Evolutionary conservation across 2,888 invertebrate genomes (phyloP).

Genomic region (Mimumesa dahlbomi): DNA sequence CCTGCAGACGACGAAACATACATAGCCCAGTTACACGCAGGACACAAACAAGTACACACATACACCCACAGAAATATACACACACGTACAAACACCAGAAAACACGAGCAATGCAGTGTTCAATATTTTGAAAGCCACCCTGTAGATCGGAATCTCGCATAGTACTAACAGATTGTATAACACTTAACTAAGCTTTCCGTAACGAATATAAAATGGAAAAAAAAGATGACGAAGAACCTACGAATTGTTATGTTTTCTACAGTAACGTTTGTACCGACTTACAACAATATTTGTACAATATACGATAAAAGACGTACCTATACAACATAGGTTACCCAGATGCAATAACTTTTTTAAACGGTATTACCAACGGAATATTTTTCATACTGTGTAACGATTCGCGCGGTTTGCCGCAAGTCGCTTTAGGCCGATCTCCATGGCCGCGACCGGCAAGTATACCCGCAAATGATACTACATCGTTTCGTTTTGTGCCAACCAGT

Average conservation of each 20-base stretch:
- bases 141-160: constrained; percentile 66
- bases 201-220: constrained; percentile 54
- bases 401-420: constrained; percentile 35
- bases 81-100: constrained; percentile 15
- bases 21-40: constrained; percentile 5
- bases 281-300: constrained; percentile 80
- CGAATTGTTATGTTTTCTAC: constrained; percentile 79
- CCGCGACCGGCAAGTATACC: constrained; percentile 19
- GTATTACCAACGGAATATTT: constrained; percentile 72
- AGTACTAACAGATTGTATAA: constrained; percentile 61
- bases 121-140: constrained; percentile 59
- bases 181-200: constrained; percentile 75
- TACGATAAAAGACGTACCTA: constrained; percentile 74
- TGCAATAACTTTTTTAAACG: constrained; percentile 80
- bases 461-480: constrained; percentile 67
- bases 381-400: constrained; percentile 65
- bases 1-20: background rate
- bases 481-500: constrained; percentile 78
- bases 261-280: constrained; percentile 80
- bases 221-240: constrained; percentile 62
- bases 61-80: constrained; percentile 2
- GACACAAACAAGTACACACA: too few species aligned
- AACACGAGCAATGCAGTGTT: constrained; percentile 55
- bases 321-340: constrained; percentile 78
- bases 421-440: constrained; percentile 10